Evolutionary conservation across 2,888 invertebrate genomes (phyloP).

Genomic region (Craniophora ligustri): DNA sequence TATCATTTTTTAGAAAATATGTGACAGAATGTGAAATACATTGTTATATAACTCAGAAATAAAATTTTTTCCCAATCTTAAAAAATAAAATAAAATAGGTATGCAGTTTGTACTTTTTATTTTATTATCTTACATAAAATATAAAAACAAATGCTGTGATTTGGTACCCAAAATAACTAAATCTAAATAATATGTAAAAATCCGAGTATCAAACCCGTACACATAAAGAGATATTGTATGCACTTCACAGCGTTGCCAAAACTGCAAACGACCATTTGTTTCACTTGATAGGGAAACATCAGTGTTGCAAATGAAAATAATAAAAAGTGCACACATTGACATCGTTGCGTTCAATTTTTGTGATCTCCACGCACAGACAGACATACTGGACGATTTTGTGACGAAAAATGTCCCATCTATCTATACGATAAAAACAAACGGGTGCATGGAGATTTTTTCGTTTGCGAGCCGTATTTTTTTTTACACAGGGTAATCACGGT

Average conservation of each 20-base stretch:
- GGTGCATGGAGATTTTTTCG: constrained; percentile 36
- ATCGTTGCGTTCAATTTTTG: constrained; percentile 52
- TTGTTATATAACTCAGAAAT: too few species aligned
- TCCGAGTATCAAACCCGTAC: too few species aligned
- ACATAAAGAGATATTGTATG: too few species aligned
- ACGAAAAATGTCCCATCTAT: constrained; percentile 35
- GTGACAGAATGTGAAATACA: too few species aligned
- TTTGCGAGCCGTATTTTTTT: constrained; percentile 18
- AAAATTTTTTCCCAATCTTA: too few species aligned
- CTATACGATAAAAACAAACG: constrained; percentile 43
- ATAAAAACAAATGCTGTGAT: too few species aligned
- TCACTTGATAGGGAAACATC: constrained; percentile 12
- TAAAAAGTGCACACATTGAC: constrained; percentile 36
- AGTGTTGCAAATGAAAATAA: constrained; percentile 32
- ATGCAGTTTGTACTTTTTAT: too few species aligned
- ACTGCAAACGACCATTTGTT: constrained; percentile 1
- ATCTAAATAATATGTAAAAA: too few species aligned
- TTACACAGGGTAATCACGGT: constrained; percentile 7
- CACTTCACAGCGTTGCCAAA: not conserved
- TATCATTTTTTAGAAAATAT: too few species aligned
- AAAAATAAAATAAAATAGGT: too few species aligned
- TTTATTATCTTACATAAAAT: too few species aligned
- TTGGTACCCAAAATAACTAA: too few species aligned
- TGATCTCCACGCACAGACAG: constrained; percentile 38
- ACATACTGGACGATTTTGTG: constrained; percentile 33